Evolutionary conservation across 2,113 vertebrate genomes (phyloP), one percentile per base, ranked within the genome.

Genomic region (Lagopus muta): DNA sequence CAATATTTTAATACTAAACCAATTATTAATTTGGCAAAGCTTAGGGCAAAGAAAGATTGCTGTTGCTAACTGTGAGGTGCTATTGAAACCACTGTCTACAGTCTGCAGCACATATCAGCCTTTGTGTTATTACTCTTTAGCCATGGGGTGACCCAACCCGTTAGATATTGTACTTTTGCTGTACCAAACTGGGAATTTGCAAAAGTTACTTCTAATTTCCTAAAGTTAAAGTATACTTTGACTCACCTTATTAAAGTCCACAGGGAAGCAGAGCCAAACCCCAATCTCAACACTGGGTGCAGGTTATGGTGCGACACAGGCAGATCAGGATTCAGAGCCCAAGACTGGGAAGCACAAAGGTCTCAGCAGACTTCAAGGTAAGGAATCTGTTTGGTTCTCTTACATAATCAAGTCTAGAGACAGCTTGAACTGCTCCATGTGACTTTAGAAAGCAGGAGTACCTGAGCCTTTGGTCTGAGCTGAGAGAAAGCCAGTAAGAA

Each of bases 11-110:
- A 70, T 40, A 55, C 17, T 67, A 70, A 93, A 86, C 25, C 77
- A 80, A 92, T 92, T 95, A 52, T 82, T 77, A 86, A 64, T 73
- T 64, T 94, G 90, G 67, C 82, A 87, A 48, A 81, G 47, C 54
- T 2, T 69, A 66, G 62, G 28, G 22, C 36, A 55, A 54, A 13
- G 32, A 89, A 66, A 13, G 4, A 79, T 52, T 81, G 52, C 18
- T 82, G 1, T 54, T 88, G 43, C 62, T 90, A 82, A 92, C 72
- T 66, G 86, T 60, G 57, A 79, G 50, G 43, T 91, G 45, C 11
- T 80, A 11, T 85, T 78, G 48, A 90, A 82, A 70, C 2, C 5
- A 66, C 42, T 79, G 7, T 69, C 22, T 62, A 15, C 52, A 80
- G 32, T 27, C 72, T 91, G 55, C 34, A 92, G 13, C 61, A 22